These are phyloP conservation scores for Bombus picipes DNA, from an alignment of 1,140 invertebrate species.

Conservation along the genomic window DNA sequence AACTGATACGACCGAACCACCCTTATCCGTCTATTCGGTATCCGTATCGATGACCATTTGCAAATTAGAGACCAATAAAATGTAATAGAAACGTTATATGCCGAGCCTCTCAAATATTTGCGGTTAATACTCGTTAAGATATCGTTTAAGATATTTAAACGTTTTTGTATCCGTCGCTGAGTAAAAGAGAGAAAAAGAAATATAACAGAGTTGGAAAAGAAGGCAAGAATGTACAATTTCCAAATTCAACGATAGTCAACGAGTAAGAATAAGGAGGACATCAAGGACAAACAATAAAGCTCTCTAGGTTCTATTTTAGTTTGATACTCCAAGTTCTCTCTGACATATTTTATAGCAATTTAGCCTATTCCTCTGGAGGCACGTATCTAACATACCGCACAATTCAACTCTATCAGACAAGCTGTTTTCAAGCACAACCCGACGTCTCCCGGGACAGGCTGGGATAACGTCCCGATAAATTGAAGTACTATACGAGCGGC, in stretches of 20 bases:
- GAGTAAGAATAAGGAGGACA: slow-evolving; percentile 23
- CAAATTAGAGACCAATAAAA: background rate
- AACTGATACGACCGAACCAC: slow-evolving; percentile 36
- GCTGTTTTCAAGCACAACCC: slow-evolving; percentile 51
- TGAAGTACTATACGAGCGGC: slow-evolving; percentile 14
- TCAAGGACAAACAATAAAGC: slow-evolving; percentile 37
- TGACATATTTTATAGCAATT: slow-evolving; percentile 45
- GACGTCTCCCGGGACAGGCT: slow-evolving; percentile 16
- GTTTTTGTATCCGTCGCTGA: background rate
- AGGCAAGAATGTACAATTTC: background rate
- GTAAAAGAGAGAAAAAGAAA: background rate
- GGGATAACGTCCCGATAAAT: slow-evolving; percentile 60
- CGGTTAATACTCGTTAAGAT: background rate
- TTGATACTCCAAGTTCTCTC: slow-evolving; percentile 5
- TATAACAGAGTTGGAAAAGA: too few species aligned
- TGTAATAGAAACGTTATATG: background rate
- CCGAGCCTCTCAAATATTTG: slow-evolving; percentile 6
- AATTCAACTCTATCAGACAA: slow-evolving; percentile 57
- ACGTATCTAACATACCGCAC: slow-evolving; percentile 49
- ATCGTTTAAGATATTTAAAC: background rate
- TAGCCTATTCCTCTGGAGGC: slow-evolving; percentile 31
- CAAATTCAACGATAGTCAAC: background rate
- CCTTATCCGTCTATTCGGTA: slow-evolving; percentile 15
- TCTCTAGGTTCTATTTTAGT: background rate
- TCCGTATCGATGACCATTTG: slow-evolving; percentile 20